A percentile compares a stretch with the other conserved stretches of the same genome.
phyloP scores from a whole-genome alignment of 2,888 invertebrate genomes.

The Tortricodes alternella region DNA sequence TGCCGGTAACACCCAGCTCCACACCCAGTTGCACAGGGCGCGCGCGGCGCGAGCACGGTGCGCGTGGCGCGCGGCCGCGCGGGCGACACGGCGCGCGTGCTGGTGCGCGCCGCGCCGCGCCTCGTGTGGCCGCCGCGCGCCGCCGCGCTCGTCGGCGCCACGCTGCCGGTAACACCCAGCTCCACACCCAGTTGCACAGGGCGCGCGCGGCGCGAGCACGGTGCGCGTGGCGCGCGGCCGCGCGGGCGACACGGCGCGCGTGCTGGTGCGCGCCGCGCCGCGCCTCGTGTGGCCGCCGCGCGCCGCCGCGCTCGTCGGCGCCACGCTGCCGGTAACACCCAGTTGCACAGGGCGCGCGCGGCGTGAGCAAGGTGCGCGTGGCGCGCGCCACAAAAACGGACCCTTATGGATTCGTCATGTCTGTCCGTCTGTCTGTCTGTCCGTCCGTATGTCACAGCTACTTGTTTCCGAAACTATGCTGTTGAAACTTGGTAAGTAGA shows the following conservation, averaged over 20 bases:
- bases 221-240: slow-evolving; percentile 64
- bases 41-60: slow-evolving; percentile 59
- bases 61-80: slow-evolving; percentile 61
- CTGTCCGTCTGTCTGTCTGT: no score
- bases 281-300: slow-evolving; percentile 59
- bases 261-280: slow-evolving; percentile 67
- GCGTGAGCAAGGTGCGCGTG: slow-evolving; percentile 59
- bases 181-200: slow-evolving; percentile 27
- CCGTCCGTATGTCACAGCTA: no score
- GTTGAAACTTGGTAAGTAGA: no score
- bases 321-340: slow-evolving; percentile 57
- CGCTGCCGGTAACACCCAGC: slow-evolving; percentile 54
- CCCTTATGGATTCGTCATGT: no score
- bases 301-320: slow-evolving; percentile 56
- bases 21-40: slow-evolving; percentile 25
- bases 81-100: slow-evolving; percentile 59
- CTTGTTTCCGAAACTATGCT: no score
- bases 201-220: slow-evolving; percentile 54
- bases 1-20: slow-evolving; percentile 52
- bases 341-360: slow-evolving; percentile 45
- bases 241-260: slow-evolving; percentile 56
- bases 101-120: slow-evolving; percentile 64
- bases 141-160: slow-evolving; percentile 55
- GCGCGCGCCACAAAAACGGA: no score
- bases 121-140: slow-evolving; percentile 63